Evolutionary conservation across 2,797 vertebrate genomes (phyloP), one percentile per base, ranked within the genome.

Genomic region (Enteromius thamalakanensis): DNA sequence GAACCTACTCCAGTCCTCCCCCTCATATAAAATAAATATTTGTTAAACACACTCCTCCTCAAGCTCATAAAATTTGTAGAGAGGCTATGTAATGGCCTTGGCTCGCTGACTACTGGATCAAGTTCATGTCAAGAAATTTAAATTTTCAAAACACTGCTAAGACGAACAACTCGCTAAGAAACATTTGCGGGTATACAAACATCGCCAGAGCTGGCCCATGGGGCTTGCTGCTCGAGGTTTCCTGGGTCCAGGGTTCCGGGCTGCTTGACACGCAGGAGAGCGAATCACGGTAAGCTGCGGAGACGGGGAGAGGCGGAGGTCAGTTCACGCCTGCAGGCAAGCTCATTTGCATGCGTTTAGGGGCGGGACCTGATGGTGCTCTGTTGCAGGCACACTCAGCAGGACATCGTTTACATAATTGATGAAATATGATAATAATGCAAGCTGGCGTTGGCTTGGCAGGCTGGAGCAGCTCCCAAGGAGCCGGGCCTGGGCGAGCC

Each of bases 381-480:
- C 90, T 75, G 89, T 90, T 86, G 89, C 87, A 68, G 85, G 80
- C 83, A 90, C 90, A 92, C 91, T 90, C 92, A 94, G 92, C 90
- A 92, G 88, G 86, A 86, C 58, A 64, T 83, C 85, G 91, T 94
- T 95, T 94, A 93, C 94, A 95, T 95, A 94, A 95, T 95, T 94
- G 93, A 95, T 95, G 93, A 95, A 90, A 93, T 94, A 94, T 95
- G 93, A 94, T 94, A 95, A 95, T 94, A 92, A 93, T 90, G 92
- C 93, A 94, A 93, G 91, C 93, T 94, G 93, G 92, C 89, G 89
- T 87, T 89, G 90, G 76, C 83, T 86, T 86, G 72, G 80, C 68
- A 79, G 75, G 83, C 76, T 79, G 74, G 83, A 90, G 85, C 84
- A 84, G 80, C 67, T 84, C 80, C 88, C 81, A 80, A 82, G 88